Evolutionary conservation across 1,140 invertebrate species (phyloP).

Genomic region (Pinna nobilis): DNA sequence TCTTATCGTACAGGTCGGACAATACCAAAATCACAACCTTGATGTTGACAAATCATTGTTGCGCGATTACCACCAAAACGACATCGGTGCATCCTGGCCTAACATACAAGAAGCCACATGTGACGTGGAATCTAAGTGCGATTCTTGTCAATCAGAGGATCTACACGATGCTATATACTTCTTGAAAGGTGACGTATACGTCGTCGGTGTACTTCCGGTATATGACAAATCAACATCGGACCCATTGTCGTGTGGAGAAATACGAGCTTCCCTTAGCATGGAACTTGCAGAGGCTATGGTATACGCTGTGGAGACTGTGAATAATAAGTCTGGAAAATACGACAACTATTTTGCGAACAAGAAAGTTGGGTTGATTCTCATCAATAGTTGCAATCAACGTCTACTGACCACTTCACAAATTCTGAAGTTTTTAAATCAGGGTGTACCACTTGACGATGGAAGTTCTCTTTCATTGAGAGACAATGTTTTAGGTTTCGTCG

Average conservation of each 20-base stretch:
- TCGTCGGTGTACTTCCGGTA: constrained; percentile 22
- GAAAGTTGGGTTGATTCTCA: constrained; percentile 29
- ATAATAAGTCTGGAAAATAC: neutral
- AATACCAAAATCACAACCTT: neutral
- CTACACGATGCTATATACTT: constrained; percentile 18
- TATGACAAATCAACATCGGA: neutral
- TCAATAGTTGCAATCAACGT: constrained; percentile 39
- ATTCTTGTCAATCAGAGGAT: constrained; percentile 13
- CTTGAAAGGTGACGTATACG: constrained; percentile 33
- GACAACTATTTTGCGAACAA: neutral
- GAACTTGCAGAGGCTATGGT: constrained; percentile 10
- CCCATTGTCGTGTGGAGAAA: neutral
- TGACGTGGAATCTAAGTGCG: neutral
- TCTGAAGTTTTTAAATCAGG: too few species aligned
- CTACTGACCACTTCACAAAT: too few species aligned
- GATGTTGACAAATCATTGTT: neutral
- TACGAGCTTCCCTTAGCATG: neutral
- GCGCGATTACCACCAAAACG: constrained; percentile 11
- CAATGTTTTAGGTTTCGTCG: constrained; percentile 39
- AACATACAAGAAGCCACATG: constrained; percentile 18
- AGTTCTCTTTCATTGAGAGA: too few species aligned
- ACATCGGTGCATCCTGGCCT: neutral
- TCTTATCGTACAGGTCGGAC: neutral
- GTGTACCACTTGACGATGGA: too few species aligned
- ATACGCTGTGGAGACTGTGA: constrained; percentile 5